phyloP scores from a whole-genome alignment of 2,797 vertebrate genomes.

The Oreochromis grahami region DNA sequence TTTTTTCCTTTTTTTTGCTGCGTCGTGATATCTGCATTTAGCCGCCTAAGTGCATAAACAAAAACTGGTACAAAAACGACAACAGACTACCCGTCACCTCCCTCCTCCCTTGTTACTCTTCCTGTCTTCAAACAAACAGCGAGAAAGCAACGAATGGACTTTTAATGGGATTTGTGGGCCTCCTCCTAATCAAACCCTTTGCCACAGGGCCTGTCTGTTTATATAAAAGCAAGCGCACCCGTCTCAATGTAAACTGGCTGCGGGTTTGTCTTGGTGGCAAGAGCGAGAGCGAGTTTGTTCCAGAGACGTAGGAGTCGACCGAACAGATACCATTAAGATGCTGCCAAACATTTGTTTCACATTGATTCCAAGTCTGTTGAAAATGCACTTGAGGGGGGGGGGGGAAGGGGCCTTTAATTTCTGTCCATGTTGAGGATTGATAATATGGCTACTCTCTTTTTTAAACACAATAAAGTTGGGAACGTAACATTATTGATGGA shows the following conservation, averaged over 20 bases:
- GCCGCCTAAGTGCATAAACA: slow-evolving; percentile 48
- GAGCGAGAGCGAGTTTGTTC: slow-evolving; percentile 33
- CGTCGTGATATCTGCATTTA: slow-evolving; percentile 47
- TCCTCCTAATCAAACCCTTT: slow-evolving; percentile 77
- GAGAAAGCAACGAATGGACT: slow-evolving; percentile 62
- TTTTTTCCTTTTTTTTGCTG: background rate
- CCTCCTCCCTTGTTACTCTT: slow-evolving; percentile 49
- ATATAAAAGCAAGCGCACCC: slow-evolving; percentile 71
- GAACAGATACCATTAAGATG: slow-evolving; percentile 50
- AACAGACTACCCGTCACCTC: slow-evolving; percentile 41
- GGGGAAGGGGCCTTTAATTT: slow-evolving; percentile 39
- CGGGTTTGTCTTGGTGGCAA: slow-evolving; percentile 59
- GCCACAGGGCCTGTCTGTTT: slow-evolving; percentile 75
- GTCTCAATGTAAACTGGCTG: slow-evolving; percentile 70
- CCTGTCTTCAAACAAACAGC: slow-evolving; percentile 76
- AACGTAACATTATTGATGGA: slow-evolving; percentile 67
- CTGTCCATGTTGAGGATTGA: slow-evolving; percentile 55
- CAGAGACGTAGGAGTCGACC: slow-evolving; percentile 37
- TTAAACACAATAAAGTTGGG: slow-evolving; percentile 59
- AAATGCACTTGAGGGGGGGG: slow-evolving; percentile 22
- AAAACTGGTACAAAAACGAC: slow-evolving; percentile 49
- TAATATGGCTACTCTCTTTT: slow-evolving; percentile 45
- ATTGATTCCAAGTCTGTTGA: slow-evolving; percentile 56
- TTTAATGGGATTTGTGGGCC: slow-evolving; percentile 80
- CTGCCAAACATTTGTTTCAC: slow-evolving; percentile 75